These are phyloP conservation scores for Eutolmus rufibarbis DNA, from an alignment of 2,888 invertebrate genomes.

Conservation along the genomic window DNA sequence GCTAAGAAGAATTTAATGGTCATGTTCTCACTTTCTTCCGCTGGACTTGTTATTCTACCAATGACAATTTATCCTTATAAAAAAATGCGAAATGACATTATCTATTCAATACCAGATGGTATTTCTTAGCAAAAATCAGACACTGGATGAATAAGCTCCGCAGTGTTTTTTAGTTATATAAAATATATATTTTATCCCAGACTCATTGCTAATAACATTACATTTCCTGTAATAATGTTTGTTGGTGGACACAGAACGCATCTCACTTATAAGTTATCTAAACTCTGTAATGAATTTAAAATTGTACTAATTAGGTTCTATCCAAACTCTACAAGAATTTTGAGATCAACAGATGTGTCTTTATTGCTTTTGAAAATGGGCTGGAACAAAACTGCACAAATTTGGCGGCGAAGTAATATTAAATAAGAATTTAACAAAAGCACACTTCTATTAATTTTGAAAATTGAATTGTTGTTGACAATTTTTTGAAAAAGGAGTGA, in stretches of 20 bases:
- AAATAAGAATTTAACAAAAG: neutral
- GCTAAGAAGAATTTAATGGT: neutral
- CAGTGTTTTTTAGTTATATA: constrained; percentile 40
- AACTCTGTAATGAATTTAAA: constrained; percentile 5
- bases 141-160: constrained; percentile 35
- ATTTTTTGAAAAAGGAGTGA: neutral
- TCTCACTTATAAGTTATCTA: neutral
- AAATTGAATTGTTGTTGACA: neutral
- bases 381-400: constrained; percentile 44
- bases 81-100: neutral
- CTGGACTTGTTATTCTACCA: neutral
- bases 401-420: neutral
- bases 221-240: constrained; percentile 32
- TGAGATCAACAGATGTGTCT: constrained; percentile 50
- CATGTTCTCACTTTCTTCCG: constrained; percentile 1
- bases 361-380: constrained; percentile 44
- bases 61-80: neutral
- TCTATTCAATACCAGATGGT: constrained; percentile 20
- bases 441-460: neutral
- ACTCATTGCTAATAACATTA: neutral
- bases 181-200: constrained; percentile 24
- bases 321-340: constrained; percentile 49
- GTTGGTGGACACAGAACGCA: constrained; percentile 32
- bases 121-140: neutral
- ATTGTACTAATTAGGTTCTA: constrained; percentile 41